Evolutionary conservation across 1,140 invertebrate species (phyloP).

Genomic region (Trialeurodes vaporariorum): DNA sequence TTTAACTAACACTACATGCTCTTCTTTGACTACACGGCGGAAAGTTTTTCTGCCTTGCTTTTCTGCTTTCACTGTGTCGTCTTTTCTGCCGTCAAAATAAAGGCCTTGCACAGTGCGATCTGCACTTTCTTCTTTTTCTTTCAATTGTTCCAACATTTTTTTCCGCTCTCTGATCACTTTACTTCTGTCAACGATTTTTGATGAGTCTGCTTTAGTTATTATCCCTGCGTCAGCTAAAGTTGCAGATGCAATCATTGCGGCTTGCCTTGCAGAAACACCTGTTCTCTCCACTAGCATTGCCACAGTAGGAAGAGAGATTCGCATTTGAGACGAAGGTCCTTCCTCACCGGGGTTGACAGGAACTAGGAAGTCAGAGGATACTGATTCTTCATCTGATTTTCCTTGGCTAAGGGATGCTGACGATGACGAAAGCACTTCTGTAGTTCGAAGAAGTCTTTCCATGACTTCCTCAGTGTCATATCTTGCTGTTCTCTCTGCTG

Average conservation of each 20-base stretch:
- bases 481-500: background rate
- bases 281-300: background rate
- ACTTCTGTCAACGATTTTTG: background rate
- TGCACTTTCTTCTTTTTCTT: background rate
- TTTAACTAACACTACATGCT: constrained; percentile 25
- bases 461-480: background rate
- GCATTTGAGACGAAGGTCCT: constrained; percentile 3
- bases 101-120: constrained; percentile 11
- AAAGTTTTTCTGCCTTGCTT: constrained; percentile 23
- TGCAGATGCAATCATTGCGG: background rate
- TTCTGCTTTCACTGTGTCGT: constrained; percentile 25
- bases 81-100: constrained; percentile 27
- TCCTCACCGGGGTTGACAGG: too few relatives aligned
- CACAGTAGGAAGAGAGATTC: background rate
- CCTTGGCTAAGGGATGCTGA: too few relatives aligned
- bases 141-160: background rate
- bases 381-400: background rate
- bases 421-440: too few relatives aligned
- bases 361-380: background rate
- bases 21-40: constrained; percentile 19
- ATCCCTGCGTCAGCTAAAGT: background rate
- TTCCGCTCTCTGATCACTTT: background rate
- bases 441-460: background rate
- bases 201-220: background rate
- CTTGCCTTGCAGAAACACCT: background rate